Percentiles rank a stretch among this genome's conserved stretches.
Conservation (phyloP, 1,140 invertebrate genomes). For the Lycorma delicatula region DNA sequence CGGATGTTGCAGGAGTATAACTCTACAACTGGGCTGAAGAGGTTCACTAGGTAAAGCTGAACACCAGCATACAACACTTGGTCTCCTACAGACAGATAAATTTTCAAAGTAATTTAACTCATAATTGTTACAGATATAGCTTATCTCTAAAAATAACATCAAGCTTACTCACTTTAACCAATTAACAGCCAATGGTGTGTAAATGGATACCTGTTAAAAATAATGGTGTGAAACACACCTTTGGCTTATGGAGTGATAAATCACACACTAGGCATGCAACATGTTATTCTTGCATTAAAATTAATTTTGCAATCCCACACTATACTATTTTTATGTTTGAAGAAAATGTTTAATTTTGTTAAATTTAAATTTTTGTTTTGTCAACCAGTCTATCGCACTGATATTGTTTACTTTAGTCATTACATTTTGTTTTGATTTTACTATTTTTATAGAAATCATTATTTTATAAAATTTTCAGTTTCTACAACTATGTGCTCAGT, state of each 20-base stretch:
- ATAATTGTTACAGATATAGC: background rate
- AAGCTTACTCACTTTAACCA: background rate
- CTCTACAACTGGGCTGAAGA: slow-evolving; percentile 53
- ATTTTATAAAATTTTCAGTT: too few relatives aligned
- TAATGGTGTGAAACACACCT: background rate
- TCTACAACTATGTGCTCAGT: too few relatives aligned
- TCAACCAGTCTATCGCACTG: too few relatives aligned
- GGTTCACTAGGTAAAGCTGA: slow-evolving; percentile 60
- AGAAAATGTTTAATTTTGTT: too few relatives aligned
- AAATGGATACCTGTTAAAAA: background rate
- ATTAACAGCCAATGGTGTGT: background rate
- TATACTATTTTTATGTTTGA: too few relatives aligned
- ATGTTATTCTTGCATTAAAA: too few relatives aligned
- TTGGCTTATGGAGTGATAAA: background rate
- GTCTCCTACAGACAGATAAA: slow-evolving; percentile 53
- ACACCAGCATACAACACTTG: slow-evolving; percentile 83
- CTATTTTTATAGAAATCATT: too few relatives aligned
- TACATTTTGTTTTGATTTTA: too few relatives aligned
- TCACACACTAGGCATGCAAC: too few relatives aligned
- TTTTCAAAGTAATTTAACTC: slow-evolving; percentile 17
- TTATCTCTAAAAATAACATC: background rate
- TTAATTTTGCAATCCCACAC: too few relatives aligned
- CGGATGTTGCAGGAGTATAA: slow-evolving; percentile 85
- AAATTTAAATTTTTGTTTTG: too few relatives aligned
- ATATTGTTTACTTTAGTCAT: too few relatives aligned